Conservation (phyloP, 2,797 vertebrate genomes). For the Chlorospingus semifuscus region DNA sequence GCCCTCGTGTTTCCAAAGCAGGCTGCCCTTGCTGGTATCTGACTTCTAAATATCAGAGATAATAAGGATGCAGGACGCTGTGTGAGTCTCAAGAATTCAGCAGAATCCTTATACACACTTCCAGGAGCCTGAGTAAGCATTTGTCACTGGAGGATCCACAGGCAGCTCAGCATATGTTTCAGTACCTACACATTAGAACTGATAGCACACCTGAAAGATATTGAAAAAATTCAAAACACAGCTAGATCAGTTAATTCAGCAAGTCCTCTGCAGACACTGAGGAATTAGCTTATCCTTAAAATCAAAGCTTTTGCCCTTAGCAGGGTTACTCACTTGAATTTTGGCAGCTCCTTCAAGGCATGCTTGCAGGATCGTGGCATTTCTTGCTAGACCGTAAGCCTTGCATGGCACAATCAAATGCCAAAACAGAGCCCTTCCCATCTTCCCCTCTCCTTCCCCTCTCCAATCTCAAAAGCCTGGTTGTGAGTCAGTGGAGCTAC, state of each 20-base stretch:
- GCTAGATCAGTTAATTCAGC: neutral
- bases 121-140: neutral
- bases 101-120: neutral
- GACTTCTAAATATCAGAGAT: neutral
- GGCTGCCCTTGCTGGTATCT: neutral
- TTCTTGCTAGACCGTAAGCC: neutral
- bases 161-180: neutral
- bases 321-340: neutral
- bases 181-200: neutral
- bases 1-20: neutral
- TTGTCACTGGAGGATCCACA: neutral
- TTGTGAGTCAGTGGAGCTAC: slow-evolving; percentile 58
- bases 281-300: neutral
- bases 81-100: neutral
- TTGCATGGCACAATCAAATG: neutral
- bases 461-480: slow-evolving; percentile 5
- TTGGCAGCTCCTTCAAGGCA: slow-evolving; percentile 16
- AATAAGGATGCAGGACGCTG: neutral
- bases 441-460: slow-evolving; percentile 35
- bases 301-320: neutral
- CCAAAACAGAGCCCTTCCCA: slow-evolving; percentile 13
- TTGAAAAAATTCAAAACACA: neutral
- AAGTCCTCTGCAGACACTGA: neutral
- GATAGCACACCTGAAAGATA: neutral
- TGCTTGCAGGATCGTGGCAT: slow-evolving; percentile 24